Percentiles rank a stretch among this genome's conserved stretches.
Evolutionary conservation across 2,113 vertebrate genomes (phyloP).

Genomic region (Acrocephalus arundinaceus): DNA sequence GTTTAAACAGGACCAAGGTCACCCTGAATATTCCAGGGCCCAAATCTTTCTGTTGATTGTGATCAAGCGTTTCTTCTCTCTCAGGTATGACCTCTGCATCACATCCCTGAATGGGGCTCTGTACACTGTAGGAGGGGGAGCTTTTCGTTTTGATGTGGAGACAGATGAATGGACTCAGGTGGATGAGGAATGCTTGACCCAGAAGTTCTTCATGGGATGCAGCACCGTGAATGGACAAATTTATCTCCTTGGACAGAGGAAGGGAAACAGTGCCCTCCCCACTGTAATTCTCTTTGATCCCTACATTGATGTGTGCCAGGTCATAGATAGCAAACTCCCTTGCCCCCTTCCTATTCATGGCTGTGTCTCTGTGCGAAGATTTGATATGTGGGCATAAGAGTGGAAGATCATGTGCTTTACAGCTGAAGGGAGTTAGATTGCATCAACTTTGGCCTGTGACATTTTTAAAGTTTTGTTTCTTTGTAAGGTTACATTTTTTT

Average conservation of each 20-base stretch:
- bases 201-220: slow-evolving; percentile 86
- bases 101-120: slow-evolving; percentile 83
- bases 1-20: not conserved
- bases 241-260: slow-evolving; percentile 84
- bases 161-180: slow-evolving; percentile 84
- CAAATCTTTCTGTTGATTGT: not conserved
- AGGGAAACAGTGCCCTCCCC: slow-evolving; percentile 73
- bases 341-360: slow-evolving; percentile 85
- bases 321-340: slow-evolving; percentile 77
- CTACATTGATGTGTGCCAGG: slow-evolving; percentile 79
- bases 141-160: slow-evolving; percentile 81
- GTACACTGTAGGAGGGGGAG: slow-evolving; percentile 85
- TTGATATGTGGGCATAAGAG: not conserved
- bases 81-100: slow-evolving; percentile 86
- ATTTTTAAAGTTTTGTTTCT: not conserved
- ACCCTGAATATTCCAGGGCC: not conserved
- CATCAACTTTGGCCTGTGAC: not conserved
- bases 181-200: slow-evolving; percentile 78
- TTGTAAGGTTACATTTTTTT: not conserved
- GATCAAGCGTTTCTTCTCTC: not conserved
- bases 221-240: slow-evolving; percentile 79
- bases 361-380: slow-evolving; percentile 74
- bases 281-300: slow-evolving; percentile 84
- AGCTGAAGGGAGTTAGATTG: not conserved
- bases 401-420: not conserved